These are phyloP conservation scores for Gopherus evgoodei DNA, from an alignment of 2,113 vertebrate genomes.

Conservation along the genomic window DNA sequence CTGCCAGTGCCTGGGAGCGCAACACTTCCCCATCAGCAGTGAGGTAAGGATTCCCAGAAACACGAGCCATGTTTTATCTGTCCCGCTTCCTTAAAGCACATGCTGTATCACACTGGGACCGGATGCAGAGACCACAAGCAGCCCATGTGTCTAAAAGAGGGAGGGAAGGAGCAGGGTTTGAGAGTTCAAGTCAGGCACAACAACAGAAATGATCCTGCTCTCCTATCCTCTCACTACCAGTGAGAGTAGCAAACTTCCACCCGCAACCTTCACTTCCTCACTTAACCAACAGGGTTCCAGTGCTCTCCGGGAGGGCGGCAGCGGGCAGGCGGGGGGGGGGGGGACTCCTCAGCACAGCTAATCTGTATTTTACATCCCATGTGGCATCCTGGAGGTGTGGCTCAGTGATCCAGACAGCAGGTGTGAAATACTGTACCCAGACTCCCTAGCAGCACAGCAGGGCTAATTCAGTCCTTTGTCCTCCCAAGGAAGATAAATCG, in stretches of 20 bases:
- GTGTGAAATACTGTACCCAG: rapidly evolving
- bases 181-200: conserved; percentile 20
- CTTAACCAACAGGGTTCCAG: background rate
- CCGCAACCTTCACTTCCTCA: background rate
- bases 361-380: background rate
- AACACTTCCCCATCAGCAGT: conserved; percentile 33
- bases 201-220: background rate
- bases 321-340: too few relatives aligned
- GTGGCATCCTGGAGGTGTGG: background rate
- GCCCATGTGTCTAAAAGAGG: conserved; percentile 1
- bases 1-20: conserved; percentile 13
- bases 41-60: conserved; percentile 73
- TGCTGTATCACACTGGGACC: conserved; percentile 12
- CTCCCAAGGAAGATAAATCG: background rate
- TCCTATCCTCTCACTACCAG: background rate
- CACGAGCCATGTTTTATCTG: conserved; percentile 32
- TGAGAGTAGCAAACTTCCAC: background rate
- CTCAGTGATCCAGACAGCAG: background rate
- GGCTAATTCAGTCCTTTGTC: background rate
- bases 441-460: background rate
- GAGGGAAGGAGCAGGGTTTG: background rate
- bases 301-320: background rate
- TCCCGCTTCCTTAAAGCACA: conserved; percentile 39
- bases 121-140: conserved; percentile 61
- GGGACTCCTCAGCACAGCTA: background rate